Base-by-base conservation (phyloP, 37 sponge, comb jelly and placozoan genomes). In the Mnemiopsis leidyi region DNA sequence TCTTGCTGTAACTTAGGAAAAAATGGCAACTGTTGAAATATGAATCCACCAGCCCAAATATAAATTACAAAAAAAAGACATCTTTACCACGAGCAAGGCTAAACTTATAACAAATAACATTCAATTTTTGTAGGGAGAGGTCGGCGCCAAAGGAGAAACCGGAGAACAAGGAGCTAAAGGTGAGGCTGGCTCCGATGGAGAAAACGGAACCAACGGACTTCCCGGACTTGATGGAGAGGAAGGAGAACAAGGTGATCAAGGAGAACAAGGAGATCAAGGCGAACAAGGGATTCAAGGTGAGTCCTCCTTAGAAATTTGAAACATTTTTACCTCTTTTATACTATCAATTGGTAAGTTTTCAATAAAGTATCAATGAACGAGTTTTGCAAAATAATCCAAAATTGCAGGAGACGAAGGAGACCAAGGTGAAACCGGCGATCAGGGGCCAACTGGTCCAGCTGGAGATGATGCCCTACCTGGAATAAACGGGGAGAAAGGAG, bases 121-220 rank as follows among this genome's bases (percentile, higher is more conserved):
- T n/a, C n/a, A n/a, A n/a, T n/a, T n/a, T n/a, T 25, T 21, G 7
- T 25, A 30, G 29, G 94, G 94, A 0, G 1, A 28, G 13, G 71
- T 69, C 39, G 93, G 93, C 9, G 93, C 36, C 0, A 69, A 75
- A 13, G 93, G 93, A 0, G 38, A 37, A 36, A 77, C 48, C 23
- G 93, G 93, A 20, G 93, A 29, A 7, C 30, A 5, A 16, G 94
- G 94, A 36, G 94, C 68, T 25, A 36, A 48, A 33, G 93, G 93
- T 38, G 90, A 40, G 23, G 39, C n/a, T 39, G 90, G 90, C 13
- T 24, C 23, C 18, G 67, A 34, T 5, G 90, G 90, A 37, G 90
- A 85, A 7, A 38, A 85, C 24, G 90, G 48, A 32, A 24, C 35
- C 1, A 26, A 23, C 0, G 90, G 90, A 38, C 35, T 40, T 38